A percentile compares a stretch with the other conserved stretches of the same genome.
Conservation (phyloP, 2,113 vertebrate genomes). For the Spermophilus dauricus region DNA sequence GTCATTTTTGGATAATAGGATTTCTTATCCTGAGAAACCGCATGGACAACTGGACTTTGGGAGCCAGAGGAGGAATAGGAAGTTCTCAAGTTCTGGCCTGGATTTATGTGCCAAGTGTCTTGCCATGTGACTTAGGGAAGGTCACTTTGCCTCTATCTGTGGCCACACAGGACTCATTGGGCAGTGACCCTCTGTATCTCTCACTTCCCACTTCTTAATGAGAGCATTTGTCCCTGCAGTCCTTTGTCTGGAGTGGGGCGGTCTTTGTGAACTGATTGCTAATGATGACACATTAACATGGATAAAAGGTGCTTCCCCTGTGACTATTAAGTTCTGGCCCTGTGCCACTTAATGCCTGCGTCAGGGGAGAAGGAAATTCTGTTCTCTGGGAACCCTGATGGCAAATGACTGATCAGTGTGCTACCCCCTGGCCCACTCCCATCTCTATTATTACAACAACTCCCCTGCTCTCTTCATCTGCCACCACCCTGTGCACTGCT, state of each 20-base stretch:
- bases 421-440: accelerated
- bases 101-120: neutral
- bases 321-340: neutral
- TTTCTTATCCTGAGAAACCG: conserved; percentile 72
- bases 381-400: neutral
- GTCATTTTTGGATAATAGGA: conserved; percentile 54
- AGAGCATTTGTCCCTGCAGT: neutral
- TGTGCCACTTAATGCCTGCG: accelerated
- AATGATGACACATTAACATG: too few species aligned
- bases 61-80: neutral
- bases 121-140: neutral
- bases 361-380: neutral
- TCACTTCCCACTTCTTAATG: neutral
- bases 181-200: neutral
- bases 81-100: conserved; percentile 43
- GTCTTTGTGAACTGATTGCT: neutral
- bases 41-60: conserved; percentile 16
- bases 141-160: conserved; percentile 22
- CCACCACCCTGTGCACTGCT: neutral
- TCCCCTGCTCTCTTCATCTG: neutral
- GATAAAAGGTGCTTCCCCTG: neutral
- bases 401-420: accelerated
- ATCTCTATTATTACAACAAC: accelerated
- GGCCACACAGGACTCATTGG: neutral
- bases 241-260: neutral